phyloP scores from a whole-genome alignment of 2,113 vertebrate genomes.

The Neolamprologus tretocephalus region DNA sequence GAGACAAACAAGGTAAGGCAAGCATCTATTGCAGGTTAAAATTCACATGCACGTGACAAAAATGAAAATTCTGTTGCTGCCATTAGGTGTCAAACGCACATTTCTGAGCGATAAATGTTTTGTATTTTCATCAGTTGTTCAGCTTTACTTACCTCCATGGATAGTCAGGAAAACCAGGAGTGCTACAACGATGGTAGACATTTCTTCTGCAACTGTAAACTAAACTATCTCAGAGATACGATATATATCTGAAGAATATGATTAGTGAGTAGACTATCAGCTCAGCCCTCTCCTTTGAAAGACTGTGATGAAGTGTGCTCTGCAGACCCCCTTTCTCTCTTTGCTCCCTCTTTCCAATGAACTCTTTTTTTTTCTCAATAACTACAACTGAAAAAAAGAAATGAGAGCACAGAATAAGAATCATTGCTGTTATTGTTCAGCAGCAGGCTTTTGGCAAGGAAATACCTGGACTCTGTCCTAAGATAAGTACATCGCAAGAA shows the following conservation, averaged over 20 bases:
- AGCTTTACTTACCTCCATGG: constrained; percentile 63
- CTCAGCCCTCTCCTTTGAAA: background rate
- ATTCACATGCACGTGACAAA: background rate
- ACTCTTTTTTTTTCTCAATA: background rate
- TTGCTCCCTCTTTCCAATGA: background rate
- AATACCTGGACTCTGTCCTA: background rate
- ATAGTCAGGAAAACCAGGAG: constrained; percentile 44
- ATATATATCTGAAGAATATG: background rate
- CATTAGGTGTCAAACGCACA: background rate
- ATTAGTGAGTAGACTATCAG: background rate
- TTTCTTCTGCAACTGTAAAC: background rate
- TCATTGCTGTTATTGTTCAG: background rate
- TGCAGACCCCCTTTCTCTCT: background rate
- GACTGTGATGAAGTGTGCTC: background rate
- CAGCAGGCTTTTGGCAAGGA: background rate
- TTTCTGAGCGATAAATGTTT: background rate
- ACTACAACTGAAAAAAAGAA: background rate
- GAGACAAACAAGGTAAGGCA: background rate
- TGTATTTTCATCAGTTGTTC: background rate
- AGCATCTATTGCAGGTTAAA: background rate
- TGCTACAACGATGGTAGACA: constrained; percentile 9
- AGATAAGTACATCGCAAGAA: accelerated
- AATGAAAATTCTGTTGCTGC: background rate
- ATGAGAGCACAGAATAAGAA: background rate
- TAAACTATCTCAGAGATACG: background rate